Base-by-base conservation (phyloP, 2,797 vertebrate genomes). In the Adrianichthys oophorus region DNA sequence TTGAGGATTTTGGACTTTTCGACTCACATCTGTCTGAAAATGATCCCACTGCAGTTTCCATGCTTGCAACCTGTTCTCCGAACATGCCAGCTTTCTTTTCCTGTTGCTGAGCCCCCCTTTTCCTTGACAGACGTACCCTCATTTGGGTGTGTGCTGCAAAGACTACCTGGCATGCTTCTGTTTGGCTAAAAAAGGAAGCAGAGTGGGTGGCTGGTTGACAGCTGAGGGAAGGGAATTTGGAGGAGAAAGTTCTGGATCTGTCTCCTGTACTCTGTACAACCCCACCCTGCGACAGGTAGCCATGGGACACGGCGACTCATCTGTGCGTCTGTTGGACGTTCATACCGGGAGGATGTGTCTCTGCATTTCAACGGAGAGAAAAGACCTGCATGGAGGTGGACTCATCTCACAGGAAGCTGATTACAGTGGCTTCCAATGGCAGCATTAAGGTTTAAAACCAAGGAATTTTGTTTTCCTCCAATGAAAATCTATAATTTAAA, bases 371-470 rank as follows among this genome's bases (percentile, higher is more conserved):
- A 92, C 0, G 86, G 89, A 40, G 77, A 87, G 8, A 85, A 85
- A 23, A 74, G 78, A 87, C 83, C 59, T 88, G 87, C 57, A 84
- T 89, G 86, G 19, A 86, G 1, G 66, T 92, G 1, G 91, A 91
- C 71, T 76, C 56, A 7, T 80, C 85, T 32, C 82, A 86, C 51
- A 82, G 80, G 57, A 79, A 82, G 10, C 74, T 91, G 37, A 71
- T 91, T 54, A 91, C 89, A 1, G 90, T 84, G 13, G 87, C 87
- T 24, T 43, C 65, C 52, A 90, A 72, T 7, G 82, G 86, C 56
- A 87, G 82, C 1, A 70, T 88, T n/a, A 88, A 85, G 85, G 83
- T 87, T 40, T 7, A 32, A 47, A 2, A 21, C 1, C 12, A 13
- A 10, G 13, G 2, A 7, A 37, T 12, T 12, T 12, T 12, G 12